Evolutionary conservation across 2,797 vertebrate species (phyloP), one percentile per base, ranked within the genome.

Genomic region (Galago senegalensis): DNA sequence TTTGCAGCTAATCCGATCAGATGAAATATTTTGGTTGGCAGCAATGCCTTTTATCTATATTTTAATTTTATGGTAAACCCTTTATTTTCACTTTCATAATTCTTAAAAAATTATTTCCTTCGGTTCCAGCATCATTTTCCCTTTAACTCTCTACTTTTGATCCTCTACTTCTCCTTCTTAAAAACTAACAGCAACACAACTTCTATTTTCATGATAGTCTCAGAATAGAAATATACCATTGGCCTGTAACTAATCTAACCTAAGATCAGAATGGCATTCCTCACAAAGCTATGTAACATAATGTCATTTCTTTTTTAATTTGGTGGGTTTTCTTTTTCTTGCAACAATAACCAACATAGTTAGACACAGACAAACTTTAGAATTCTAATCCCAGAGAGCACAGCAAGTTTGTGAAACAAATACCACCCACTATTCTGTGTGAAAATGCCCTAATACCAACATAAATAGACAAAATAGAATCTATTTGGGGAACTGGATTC

Each of bases 141-240:
- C 31, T 77, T 84, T 25, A 58, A 34, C 34, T 72, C 56, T 77
- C 49, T 31, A 29, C 75, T 69, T 69, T 49, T 31, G 34, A 49
- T 8, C 13, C 65, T 76, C 37, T 43, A 58, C 21, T 11, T 61
- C 10, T 23, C n/a, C 25, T 87, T 58, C 16, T 76, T 20, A 63
- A 75, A 86, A 29, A 65, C 31, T 13, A 65, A 65, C 12, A 65
- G 16, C 25, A 63, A 65, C 14, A 65, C 20, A 34, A 29, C 11
- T 20, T 67, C 61, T 70, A 34, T 31, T 89, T 82, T 40, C 29
- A 63, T 27, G 40, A 14, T 69, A 58, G 46, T 29, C 29, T 93
- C 73, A 75, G 49, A 91, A 87, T 87, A 49, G 21, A 76, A 94
- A 89, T 18, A 83, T 3, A 83, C 18, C 79, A n/a, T n/a, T 83